A percentile compares a stretch with the other conserved stretches of the same genome.
Conservation (phyloP, 2,113 vertebrate genomes). For the Entelurus aequoreus region DNA sequence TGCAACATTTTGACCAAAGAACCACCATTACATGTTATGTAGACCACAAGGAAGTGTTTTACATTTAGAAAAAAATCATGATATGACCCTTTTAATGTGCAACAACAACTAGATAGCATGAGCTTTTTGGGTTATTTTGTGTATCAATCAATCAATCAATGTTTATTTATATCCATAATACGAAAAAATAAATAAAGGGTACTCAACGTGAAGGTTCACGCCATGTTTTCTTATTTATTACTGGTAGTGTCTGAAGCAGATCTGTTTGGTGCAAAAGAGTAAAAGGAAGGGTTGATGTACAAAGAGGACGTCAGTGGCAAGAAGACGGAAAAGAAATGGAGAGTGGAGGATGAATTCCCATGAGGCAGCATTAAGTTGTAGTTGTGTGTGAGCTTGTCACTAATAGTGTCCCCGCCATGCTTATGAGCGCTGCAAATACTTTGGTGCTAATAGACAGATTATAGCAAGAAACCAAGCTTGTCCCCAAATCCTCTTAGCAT, state of each 20-base stretch:
- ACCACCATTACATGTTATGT: too few species aligned
- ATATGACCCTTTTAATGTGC: too few species aligned
- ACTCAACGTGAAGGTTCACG: too few species aligned
- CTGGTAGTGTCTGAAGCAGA: neutral
- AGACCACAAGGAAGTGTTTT: too few species aligned
- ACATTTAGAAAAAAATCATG: too few species aligned
- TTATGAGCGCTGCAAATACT: slow-evolving; percentile 74
- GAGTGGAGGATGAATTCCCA: slow-evolving; percentile 56
- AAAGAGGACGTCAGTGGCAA: slow-evolving; percentile 16
- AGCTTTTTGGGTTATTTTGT: too few species aligned
- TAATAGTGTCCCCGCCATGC: slow-evolving; percentile 71
- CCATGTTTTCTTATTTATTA: too few species aligned
- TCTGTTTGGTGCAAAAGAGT: neutral
- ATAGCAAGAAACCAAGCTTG: slow-evolving; percentile 76
- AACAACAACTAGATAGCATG: too few species aligned
- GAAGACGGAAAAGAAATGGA: slow-evolving; percentile 24
- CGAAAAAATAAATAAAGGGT: too few species aligned
- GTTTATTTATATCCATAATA: too few species aligned
- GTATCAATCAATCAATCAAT: too few species aligned
- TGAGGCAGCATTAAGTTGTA: slow-evolving; percentile 59
- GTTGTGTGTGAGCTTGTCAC: slow-evolving; percentile 68
- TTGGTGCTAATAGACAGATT: slow-evolving; percentile 79
- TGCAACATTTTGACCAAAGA: too few species aligned
- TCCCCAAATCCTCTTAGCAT: slow-evolving; percentile 75
- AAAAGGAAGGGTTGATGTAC: neutral